phyloP scores from a whole-genome alignment of 2,888 invertebrate species.

The Aproaerema taeniolella region DNA sequence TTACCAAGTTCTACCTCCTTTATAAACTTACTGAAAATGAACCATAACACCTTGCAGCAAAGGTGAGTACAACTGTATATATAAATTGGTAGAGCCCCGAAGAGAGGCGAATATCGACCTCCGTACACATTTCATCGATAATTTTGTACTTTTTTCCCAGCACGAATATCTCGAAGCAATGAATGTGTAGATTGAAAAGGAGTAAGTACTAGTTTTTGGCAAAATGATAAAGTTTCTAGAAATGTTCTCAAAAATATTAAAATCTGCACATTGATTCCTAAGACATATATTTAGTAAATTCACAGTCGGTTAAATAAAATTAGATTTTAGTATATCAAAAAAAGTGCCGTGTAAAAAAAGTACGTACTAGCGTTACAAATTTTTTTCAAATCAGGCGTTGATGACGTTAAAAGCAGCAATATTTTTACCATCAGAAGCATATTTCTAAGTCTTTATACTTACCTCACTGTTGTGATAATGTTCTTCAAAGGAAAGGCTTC shows the following conservation, averaged over 20 bases:
- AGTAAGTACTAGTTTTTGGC: background rate
- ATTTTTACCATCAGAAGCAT: too few relatives aligned
- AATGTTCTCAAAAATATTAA: background rate
- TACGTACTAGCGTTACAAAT: too few relatives aligned
- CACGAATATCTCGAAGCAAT: conserved; percentile 39
- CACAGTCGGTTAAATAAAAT: too few relatives aligned
- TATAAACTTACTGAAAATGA: conserved; percentile 19
- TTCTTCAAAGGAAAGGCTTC: too few relatives aligned
- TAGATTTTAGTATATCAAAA: too few relatives aligned
- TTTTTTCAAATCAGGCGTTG: too few relatives aligned
- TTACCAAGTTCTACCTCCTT: conserved; percentile 32
- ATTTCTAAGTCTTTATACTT: too few relatives aligned
- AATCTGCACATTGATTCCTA: background rate
- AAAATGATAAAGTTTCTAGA: background rate
- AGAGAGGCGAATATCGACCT: conserved; percentile 52
- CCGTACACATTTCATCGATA: conserved; percentile 66
- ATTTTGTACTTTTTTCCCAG: conserved; percentile 71
- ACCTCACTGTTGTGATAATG: too few relatives aligned
- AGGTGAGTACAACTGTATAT: conserved; percentile 15
- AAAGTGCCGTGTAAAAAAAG: too few relatives aligned
- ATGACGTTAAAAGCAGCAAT: too few relatives aligned
- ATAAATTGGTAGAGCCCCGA: conserved; percentile 36
- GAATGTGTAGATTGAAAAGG: conserved; percentile 2
- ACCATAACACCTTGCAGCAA: conserved; percentile 19
- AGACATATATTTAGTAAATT: too few relatives aligned